Evolutionary conservation across 1,140 invertebrate genomes (phyloP).

Genomic region (Eupeodes corollae): DNA sequence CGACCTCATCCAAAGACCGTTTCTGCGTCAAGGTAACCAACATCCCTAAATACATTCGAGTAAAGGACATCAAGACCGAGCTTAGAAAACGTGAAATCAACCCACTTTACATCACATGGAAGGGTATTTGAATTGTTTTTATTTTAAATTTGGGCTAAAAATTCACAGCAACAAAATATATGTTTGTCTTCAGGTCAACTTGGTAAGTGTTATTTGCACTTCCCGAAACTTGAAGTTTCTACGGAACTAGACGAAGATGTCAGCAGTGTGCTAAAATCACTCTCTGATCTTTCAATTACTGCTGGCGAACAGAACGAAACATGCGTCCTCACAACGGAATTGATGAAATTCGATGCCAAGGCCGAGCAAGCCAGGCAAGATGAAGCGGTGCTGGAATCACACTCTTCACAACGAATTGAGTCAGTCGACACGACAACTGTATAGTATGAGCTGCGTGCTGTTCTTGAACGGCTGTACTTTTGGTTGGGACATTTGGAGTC

Average conservation of each 20-base stretch:
- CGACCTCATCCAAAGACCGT: constrained; percentile 19
- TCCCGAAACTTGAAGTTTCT: constrained; percentile 41
- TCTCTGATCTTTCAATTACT: constrained; percentile 39
- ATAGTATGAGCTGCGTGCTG: constrained; percentile 32
- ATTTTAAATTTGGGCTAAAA: neutral
- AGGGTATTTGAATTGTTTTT: constrained; percentile 14
- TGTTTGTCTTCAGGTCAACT: constrained; percentile 33
- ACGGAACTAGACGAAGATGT: constrained; percentile 38
- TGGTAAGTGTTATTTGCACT: constrained; percentile 50
- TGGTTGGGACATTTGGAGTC: constrained; percentile 15
- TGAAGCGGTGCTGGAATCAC: constrained; percentile 15
- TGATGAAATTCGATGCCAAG: constrained; percentile 25
- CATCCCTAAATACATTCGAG: constrained; percentile 43
- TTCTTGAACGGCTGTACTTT: constrained; percentile 26
- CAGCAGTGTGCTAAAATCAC: constrained; percentile 44
- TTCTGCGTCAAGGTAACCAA: constrained; percentile 48
- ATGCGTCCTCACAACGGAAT: constrained; percentile 27
- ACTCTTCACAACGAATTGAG: constrained; percentile 21
- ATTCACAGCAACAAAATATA: too few relatives aligned
- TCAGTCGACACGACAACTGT: constrained; percentile 35
- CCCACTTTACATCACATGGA: constrained; percentile 49
- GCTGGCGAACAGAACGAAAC: constrained; percentile 29
- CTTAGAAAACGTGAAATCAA: constrained; percentile 46
- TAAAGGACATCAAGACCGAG: constrained; percentile 49
- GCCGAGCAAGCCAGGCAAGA: constrained; percentile 2